phyloP scores from a whole-genome alignment of 1,140 invertebrate genomes.

The Drosophila leontia region DNA sequence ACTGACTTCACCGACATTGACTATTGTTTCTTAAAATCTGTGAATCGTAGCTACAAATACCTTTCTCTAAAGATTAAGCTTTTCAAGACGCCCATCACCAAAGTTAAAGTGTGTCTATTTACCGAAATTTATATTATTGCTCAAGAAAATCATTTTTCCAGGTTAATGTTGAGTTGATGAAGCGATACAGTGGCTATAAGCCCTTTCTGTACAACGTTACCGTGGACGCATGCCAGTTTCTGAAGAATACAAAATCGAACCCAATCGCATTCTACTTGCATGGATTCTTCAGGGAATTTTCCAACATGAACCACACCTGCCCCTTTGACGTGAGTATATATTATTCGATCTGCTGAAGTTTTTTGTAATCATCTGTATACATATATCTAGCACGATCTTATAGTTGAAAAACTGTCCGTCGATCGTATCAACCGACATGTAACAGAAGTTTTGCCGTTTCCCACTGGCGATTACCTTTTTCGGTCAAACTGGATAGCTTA shows the following conservation, averaged over 20 bases:
- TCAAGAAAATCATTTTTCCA: neutral
- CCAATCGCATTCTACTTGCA: neutral
- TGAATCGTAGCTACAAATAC: conserved; percentile 35
- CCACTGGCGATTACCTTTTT: conserved; percentile 8
- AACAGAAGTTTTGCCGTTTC: neutral
- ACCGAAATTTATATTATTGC: neutral
- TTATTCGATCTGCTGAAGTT: neutral
- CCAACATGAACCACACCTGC: conserved; percentile 17
- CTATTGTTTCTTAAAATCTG: neutral
- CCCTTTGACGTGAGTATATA: conserved; percentile 5
- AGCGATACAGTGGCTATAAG: conserved; percentile 13
- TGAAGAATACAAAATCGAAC: conserved; percentile 5
- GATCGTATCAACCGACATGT: neutral
- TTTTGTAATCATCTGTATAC: neutral
- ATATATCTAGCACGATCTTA: conserved; percentile 2
- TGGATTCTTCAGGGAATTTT: neutral
- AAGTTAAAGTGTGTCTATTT: neutral
- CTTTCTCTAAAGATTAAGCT: conserved; percentile 6
- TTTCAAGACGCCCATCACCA: neutral
- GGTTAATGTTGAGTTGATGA: conserved; percentile 8
- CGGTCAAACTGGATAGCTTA: conserved; percentile 4
- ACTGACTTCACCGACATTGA: neutral
- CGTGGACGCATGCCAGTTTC: conserved; percentile 16
- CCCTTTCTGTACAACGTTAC: conserved; percentile 33
- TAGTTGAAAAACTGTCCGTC: neutral